Conservation (phyloP, 2,113 vertebrate species). For the Narcine bancroftii region DNA sequence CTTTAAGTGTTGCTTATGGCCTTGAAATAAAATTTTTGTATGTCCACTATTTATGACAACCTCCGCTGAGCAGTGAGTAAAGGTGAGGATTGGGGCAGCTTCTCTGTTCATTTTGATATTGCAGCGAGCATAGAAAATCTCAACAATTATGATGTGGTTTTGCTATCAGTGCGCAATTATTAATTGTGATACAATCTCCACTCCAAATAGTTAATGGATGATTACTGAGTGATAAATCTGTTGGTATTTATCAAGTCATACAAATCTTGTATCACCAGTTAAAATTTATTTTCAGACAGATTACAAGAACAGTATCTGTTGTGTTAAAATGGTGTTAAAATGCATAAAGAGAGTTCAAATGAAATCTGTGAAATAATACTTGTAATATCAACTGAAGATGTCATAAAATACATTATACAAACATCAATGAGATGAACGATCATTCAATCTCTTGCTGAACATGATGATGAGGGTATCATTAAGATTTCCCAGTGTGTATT, state of each 20-base stretch:
- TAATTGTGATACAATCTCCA: neutral
- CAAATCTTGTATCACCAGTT: neutral
- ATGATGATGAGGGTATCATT: neutral
- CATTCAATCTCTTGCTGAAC: neutral
- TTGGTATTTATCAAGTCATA: neutral
- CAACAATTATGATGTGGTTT: neutral
- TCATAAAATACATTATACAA: neutral
- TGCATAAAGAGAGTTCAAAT: neutral
- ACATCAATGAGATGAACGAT: neutral
- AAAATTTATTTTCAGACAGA: slow-evolving; percentile 5
- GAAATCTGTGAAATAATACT: neutral
- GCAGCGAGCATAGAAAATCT: neutral
- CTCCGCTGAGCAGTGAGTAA: neutral
- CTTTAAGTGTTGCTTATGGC: neutral
- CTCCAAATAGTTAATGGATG: neutral
- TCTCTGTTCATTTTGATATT: neutral
- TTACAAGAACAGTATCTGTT: neutral
- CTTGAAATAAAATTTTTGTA: neutral
- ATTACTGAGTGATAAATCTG: neutral
- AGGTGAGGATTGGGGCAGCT: neutral
- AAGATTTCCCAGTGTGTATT: neutral
- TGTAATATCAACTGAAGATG: neutral
- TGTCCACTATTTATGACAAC: neutral
- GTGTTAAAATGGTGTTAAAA: neutral
- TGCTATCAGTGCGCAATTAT: neutral